phyloP scores from a whole-genome alignment of 2,113 vertebrate genomes.

The Neodontobutis hainanensis region DNA sequence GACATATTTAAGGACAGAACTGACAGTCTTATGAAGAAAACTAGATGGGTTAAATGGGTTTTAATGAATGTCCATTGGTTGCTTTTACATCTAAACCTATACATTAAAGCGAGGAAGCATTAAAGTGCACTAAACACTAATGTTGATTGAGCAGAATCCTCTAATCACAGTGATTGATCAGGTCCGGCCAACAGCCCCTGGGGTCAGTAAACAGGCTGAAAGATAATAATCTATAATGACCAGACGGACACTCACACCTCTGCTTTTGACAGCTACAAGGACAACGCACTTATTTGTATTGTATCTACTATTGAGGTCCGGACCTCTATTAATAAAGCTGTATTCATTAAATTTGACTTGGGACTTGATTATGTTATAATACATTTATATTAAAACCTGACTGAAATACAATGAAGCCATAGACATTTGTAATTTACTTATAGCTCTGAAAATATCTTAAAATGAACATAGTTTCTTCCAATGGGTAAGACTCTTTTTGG shows the following conservation, averaged over 20 bases:
- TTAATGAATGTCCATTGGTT: not conserved
- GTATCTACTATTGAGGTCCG: too few species aligned
- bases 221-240: slow-evolving; percentile 32
- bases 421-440: too few species aligned
- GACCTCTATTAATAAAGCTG: too few species aligned
- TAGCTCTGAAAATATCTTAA: too few species aligned
- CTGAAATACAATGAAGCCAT: too few species aligned
- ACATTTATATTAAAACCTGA: too few species aligned
- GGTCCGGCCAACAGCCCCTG: slow-evolving; percentile 12
- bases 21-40: not conserved
- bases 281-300: not conserved
- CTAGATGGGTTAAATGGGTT: not conserved
- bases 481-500: too few species aligned
- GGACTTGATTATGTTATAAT: too few species aligned
- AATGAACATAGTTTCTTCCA: too few species aligned
- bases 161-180: slow-evolving; percentile 38
- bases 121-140: not conserved
- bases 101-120: not conserved
- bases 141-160: slow-evolving; percentile 15
- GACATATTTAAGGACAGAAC: not conserved
- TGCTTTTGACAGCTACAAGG: not conserved
- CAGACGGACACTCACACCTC: slow-evolving; percentile 5
- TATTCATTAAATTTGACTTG: too few species aligned
- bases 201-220: slow-evolving; percentile 7
- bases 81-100: not conserved